Evolutionary conservation across 2,113 vertebrate genomes (phyloP), one percentile per base, ranked within the genome.

Genomic region (Syngnathus scovelli): DNA sequence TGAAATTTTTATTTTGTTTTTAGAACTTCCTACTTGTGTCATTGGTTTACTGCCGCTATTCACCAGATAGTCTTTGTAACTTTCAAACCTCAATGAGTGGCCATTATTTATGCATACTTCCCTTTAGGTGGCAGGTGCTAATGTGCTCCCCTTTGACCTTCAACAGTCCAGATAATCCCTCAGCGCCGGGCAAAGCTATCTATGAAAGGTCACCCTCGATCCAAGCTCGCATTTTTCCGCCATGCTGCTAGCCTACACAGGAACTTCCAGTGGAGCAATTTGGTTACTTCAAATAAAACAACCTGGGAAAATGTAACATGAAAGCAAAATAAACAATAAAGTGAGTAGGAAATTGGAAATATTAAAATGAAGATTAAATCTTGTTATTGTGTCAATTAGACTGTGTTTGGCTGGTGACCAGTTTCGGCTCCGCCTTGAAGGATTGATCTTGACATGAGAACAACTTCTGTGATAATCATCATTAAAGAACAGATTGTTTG

Each of bases 71-170:
- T 61, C 9, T 13, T 41, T 61, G 4, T 21, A 43, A 61, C 38
- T 61, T 61, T 21, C 38, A 21, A n/a, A 21, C 38, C 59, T 61
- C 59, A 43, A 41, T 21, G 59, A 6, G 5, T 12, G 9, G 11
- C 41, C 18, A 43, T 61, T 61, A 61, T 61, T 41, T 38, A n/a
- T 61, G 43, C 51, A 64, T 13, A 13, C 23, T 70, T 46, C 69
- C 23, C 3, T 13, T 55, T 6, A 64, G 19, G 52, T 18, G 54
- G 60, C 43, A 10, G 1, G 8, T 67, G 38, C 49, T 54, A 77
- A 63, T 44, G 37, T 51, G n/a, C 56, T 62, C 55, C 39, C 51
- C 63, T 77, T 66, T 55, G 75, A 79, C 78, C 79, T 79, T 78
- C 64, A 72, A 8, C 71, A 44, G 68, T 64, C 21, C 1, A 63